Conservation (phyloP, 1,140 invertebrate genomes). For the Megalopta genalis region DNA sequence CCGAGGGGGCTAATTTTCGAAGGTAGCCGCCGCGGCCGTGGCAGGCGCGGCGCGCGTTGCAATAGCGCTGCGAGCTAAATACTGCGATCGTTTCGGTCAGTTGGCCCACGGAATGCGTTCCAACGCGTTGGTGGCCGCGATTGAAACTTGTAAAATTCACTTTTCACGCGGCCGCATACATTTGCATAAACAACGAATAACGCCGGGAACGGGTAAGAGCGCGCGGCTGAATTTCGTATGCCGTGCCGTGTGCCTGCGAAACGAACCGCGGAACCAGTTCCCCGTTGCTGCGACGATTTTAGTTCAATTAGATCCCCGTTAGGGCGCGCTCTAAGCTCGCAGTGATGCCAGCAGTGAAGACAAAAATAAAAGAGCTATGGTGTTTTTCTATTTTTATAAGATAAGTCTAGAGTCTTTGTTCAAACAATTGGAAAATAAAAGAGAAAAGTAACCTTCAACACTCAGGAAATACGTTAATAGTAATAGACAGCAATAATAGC, state of each 20-base stretch:
- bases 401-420: too few species aligned
- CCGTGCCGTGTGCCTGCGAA: not conserved
- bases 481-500: too few species aligned
- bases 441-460: too few species aligned
- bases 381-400: too few species aligned
- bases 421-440: too few species aligned
- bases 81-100: conserved; percentile 54
- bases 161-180: conserved; percentile 56
- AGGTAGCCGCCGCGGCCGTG: not conserved
- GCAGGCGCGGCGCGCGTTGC: conserved; percentile 7
- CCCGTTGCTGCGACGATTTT: too few species aligned
- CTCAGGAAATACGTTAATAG: too few species aligned
- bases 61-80: conserved; percentile 40
- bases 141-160: conserved; percentile 54
- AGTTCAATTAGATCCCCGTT: not conserved
- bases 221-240: conserved; percentile 29
- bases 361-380: too few species aligned
- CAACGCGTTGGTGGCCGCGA: conserved; percentile 42
- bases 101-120: conserved; percentile 58
- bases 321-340: not conserved
- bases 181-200: conserved; percentile 45
- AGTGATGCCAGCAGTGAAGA: too few species aligned
- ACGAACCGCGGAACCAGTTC: conserved; percentile 17
- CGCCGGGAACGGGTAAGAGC: not conserved
- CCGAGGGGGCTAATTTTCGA: conserved; percentile 40